Evolutionary conservation across 2,888 invertebrate species (phyloP), one percentile per base, ranked within the genome.

Genomic region (Lymantria monacha): DNA sequence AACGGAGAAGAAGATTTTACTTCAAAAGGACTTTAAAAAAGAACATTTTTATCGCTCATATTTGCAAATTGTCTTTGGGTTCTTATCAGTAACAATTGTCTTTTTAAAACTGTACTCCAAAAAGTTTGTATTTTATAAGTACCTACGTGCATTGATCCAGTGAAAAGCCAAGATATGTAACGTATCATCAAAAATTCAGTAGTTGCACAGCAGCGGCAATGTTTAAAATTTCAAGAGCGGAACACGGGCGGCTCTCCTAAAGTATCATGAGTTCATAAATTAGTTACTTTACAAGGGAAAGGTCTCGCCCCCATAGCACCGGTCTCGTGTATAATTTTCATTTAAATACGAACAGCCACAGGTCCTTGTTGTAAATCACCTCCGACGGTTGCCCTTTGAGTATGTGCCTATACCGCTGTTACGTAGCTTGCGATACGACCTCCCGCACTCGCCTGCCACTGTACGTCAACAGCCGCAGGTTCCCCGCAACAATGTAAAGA

Each of bases 161-260:
- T 59, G 61, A 69, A 72, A 73, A 78, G 66, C 66, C 69, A 79
- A 80, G 78, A 80, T 78, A 70, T 79, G 76, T 79, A 72, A 74
- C 68, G 69, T 50, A 47, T 53, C 70, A 68, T 85, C 65, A 83
- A 85, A 85, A 81, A 85, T 85, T 81, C 76, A 85, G 64, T 70
- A 64, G 69, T 62, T 69, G 76, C 76, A 81, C 74, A 74, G 77
- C 72, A 72, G 75, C 77, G 69, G 73, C 59, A 62, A 67, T 75
- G 79, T 76, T 88, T 86, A 87, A 89, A 86, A 74, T 87, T 89
- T 86, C 84, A 89, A 82, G 81, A 84, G 84, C 77, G 66, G 75
- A 74, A 81, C 77, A 70, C 74, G 72, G 74, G 74, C 75, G 76
- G 79, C 81, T 80, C 76, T 76, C 76, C 73, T 76, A 74, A 72